Evolutionary conservation across 2,797 vertebrate genomes (phyloP), one percentile per base, ranked within the genome.

Genomic region (Halcyon badia): DNA sequence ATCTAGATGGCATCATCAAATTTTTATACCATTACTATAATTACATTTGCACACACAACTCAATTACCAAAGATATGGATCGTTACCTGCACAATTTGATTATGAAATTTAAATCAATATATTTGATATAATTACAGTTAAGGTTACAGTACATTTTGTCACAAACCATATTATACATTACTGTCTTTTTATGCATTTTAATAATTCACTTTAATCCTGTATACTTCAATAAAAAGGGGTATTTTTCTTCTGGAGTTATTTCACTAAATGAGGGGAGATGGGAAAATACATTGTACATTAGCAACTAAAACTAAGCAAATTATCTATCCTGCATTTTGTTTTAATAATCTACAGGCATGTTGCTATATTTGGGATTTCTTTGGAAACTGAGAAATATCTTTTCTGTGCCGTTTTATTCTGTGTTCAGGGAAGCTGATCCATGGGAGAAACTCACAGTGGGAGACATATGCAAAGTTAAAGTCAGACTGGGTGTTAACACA

Each of bases 11-110:
- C 73, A 97, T 97, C 97, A 98, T 98, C 94, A 98, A 97, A 97
- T 95, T 97, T 98, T 98, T 97, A 97, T 98, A 97, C 83, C 93
- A 97, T 98, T 97, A 97, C 77, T 90, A 75, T 97, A 97, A 98
- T 98, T 98, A 95, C 97, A 97, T 98, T 98, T 98, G 94, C 87
- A 97, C 97, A 91, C 92, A 95, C 97, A 98, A 98, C 90, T 97
- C 91, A 98, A 95, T 98, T 98, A 98, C 85, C 46, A 97, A 98
- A 98, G 94, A 98, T 97, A 97, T 86, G 92, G 94, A 97, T 98
- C 86, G 89, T 97, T 98, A 96, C 92, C 93, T 97, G 79, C 70
- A 62, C 96, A 98, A 98, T 95, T 97, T 87, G 86, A 97, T 98
- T 97, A 97, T 87, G 68, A 97, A 97, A 91, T 97, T 97, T 87